Evolutionary conservation across 30 jellyfish, hydroid and myxozoan species (phyloP).

Genomic region (Hydractinia symbiolongicarpus): DNA sequence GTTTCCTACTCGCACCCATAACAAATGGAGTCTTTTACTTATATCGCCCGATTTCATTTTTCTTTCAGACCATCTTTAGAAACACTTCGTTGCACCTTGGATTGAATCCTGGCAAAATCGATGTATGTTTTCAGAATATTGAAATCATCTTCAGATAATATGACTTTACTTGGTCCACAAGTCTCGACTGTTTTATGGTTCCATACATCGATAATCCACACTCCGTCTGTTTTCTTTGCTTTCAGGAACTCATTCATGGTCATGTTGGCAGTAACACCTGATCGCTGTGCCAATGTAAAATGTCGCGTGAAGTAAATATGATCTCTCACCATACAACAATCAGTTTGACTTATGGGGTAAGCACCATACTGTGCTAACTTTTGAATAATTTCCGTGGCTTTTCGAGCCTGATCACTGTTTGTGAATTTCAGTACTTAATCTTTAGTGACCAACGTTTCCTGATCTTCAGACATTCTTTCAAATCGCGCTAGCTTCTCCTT

Average conservation of each 20-base stretch:
- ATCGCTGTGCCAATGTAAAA: not conserved
- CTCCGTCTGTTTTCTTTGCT: not conserved
- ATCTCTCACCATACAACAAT: not conserved
- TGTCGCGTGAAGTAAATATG: not conserved
- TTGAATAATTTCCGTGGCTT: not conserved
- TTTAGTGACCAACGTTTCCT: not conserved
- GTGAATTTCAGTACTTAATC: not conserved
- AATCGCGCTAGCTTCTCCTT: not conserved
- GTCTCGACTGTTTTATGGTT: slow-evolving; percentile 13
- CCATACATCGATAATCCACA: slow-evolving; percentile 13
- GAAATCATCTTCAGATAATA: not conserved
- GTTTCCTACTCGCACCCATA: slow-evolving; percentile 3
- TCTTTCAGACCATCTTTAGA: slow-evolving; percentile 16
- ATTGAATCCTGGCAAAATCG: not conserved
- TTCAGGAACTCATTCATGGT: not conserved
- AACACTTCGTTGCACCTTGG: slow-evolving; percentile 3
- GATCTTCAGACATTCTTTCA: not conserved
- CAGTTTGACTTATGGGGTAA: not conserved
- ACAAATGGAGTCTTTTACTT: not conserved
- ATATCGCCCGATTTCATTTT: not conserved
- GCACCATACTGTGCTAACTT: not conserved
- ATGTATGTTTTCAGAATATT: not conserved
- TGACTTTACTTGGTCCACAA: not conserved
- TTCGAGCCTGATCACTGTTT: not conserved
- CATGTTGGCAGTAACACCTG: slow-evolving; percentile 11